A percentile compares a stretch with the other conserved stretches of the same genome.
Evolutionary conservation across 2,797 vertebrate species (phyloP).

Genomic region (Crypturellus tataupa): DNA sequence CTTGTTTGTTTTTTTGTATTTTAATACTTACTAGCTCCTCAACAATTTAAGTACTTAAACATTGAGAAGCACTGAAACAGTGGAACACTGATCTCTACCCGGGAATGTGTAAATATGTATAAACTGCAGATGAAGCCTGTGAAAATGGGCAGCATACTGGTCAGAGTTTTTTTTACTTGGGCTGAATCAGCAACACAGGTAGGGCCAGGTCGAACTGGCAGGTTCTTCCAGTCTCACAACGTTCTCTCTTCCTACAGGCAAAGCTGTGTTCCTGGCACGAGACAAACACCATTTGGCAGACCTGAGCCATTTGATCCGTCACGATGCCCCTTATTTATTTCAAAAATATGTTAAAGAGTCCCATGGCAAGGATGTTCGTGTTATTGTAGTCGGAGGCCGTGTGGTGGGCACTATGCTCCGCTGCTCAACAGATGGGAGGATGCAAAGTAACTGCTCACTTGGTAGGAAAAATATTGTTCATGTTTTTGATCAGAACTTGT

Average conservation of each 20-base stretch:
- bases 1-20: background rate
- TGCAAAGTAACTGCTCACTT: slow-evolving; percentile 88
- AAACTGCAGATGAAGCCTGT: background rate
- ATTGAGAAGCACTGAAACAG: background rate
- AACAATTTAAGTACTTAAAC: background rate
- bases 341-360: slow-evolving; percentile 87
- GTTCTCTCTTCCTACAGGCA: slow-evolving; percentile 74
- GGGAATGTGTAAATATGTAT: background rate
- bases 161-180: background rate
- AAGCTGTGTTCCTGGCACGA: slow-evolving; percentile 87
- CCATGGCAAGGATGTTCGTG: slow-evolving; percentile 86
- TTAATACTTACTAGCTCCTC: background rate
- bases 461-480: slow-evolving; percentile 75
- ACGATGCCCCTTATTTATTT: slow-evolving; percentile 87
- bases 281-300: slow-evolving; percentile 88
- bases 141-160: background rate
- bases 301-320: slow-evolving; percentile 86
- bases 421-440: slow-evolving; percentile 87
- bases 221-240: background rate
- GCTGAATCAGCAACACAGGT: background rate
- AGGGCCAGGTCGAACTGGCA: background rate
- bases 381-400: slow-evolving; percentile 86
- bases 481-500: background rate
- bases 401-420: slow-evolving; percentile 88
- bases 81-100: background rate